Conservation (phyloP, 2,888 invertebrate genomes). For the Hypomecis punctinalis region DNA sequence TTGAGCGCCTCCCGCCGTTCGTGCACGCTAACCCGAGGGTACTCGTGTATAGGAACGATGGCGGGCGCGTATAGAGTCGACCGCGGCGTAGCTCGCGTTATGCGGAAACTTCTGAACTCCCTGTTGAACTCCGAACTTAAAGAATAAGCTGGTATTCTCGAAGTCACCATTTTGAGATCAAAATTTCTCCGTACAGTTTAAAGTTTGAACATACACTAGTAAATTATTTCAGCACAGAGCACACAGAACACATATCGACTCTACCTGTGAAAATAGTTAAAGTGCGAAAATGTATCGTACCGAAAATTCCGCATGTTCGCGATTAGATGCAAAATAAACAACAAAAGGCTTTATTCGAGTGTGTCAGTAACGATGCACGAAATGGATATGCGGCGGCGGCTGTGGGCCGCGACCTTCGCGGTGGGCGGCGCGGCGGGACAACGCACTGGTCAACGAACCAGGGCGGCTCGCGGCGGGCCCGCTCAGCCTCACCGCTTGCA, state of each 20-base stretch:
- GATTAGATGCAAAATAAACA: conserved; percentile 26
- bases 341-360: conserved; percentile 30
- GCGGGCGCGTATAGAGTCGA: conserved; percentile 81
- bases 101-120: conserved; percentile 85
- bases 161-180: conserved; percentile 87
- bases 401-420: conserved; percentile 81
- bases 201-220: conserved; percentile 60
- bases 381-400: conserved; percentile 58
- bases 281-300: conserved; percentile 64
- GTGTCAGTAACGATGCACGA: conserved; percentile 48
- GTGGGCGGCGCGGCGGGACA: conserved; percentile 79
- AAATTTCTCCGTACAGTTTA: conserved; percentile 73
- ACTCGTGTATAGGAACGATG: conserved; percentile 86
- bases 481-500: conserved; percentile 70
- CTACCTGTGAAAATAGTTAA: conserved; percentile 64
- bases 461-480: conserved; percentile 64
- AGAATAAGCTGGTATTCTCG: conserved; percentile 87
- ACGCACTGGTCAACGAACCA: conserved; percentile 84
- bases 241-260: conserved; percentile 82
- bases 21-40: conserved; percentile 85
- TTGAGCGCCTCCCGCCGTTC: conserved; percentile 82
- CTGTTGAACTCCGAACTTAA: conserved; percentile 87
- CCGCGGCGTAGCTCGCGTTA: conserved; percentile 80
- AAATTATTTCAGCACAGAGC: conserved; percentile 73
- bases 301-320: conserved; percentile 33